phyloP scores from a whole-genome alignment of 1,140 invertebrate species.

The Heterodera carotae region DNA sequence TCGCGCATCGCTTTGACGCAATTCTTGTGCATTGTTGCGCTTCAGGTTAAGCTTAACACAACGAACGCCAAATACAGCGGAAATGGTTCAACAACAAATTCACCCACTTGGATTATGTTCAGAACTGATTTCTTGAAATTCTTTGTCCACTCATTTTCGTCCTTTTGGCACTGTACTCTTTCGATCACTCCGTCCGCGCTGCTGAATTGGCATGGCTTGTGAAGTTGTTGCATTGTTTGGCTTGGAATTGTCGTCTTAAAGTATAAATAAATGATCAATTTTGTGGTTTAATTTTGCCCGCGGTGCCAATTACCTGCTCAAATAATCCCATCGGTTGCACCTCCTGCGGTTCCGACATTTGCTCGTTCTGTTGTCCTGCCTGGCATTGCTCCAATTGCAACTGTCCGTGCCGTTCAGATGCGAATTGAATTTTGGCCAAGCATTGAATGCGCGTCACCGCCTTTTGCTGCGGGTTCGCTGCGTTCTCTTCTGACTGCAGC shows the following conservation, averaged over 20 bases:
- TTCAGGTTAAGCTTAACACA: slow-evolving; percentile 22
- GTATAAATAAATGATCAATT: slow-evolving; percentile 6
- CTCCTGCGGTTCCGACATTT: slow-evolving; percentile 25
- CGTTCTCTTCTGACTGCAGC: slow-evolving; percentile 13
- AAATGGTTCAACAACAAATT: neutral
- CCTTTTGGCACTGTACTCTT: slow-evolving; percentile 41
- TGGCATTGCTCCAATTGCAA: slow-evolving; percentile 29
- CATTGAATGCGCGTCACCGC: slow-evolving; percentile 40
- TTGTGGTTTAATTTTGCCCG: neutral
- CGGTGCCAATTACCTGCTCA: slow-evolving; percentile 16
- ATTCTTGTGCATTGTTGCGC: slow-evolving; percentile 28
- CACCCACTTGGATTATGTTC: slow-evolving; percentile 38
- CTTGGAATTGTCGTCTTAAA: slow-evolving; percentile 20
- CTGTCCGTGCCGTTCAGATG: slow-evolving; percentile 14
- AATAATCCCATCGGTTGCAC: slow-evolving; percentile 33
- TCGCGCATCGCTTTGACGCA: neutral
- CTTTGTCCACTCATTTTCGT: slow-evolving; percentile 40
- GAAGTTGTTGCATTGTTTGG: slow-evolving; percentile 14
- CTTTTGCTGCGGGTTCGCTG: slow-evolving; percentile 30
- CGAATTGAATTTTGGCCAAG: slow-evolving; percentile 35
- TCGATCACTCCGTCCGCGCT: slow-evolving; percentile 41
- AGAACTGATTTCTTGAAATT: slow-evolving; percentile 45
- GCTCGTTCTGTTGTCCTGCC: slow-evolving; percentile 39
- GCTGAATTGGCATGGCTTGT: slow-evolving; percentile 37
- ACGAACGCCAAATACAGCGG: neutral